phyloP scores from a whole-genome alignment of 2,888 invertebrate genomes.

The Ceraclea dissimilis region DNA sequence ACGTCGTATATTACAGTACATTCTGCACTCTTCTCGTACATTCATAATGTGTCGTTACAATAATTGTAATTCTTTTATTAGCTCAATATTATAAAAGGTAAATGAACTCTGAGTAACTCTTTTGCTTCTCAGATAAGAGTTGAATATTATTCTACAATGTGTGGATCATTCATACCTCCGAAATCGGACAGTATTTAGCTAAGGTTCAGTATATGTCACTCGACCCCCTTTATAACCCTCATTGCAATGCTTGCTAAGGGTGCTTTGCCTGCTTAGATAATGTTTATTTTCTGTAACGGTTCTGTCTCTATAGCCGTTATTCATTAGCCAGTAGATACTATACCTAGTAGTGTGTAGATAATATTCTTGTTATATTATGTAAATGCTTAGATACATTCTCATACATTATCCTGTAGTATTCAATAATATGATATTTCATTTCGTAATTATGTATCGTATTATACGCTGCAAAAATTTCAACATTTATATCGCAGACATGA shows the following conservation, averaged over 20 bases:
- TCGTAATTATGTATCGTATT: neutral
- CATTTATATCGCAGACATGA: slow-evolving; percentile 11
- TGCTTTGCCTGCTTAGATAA: neutral
- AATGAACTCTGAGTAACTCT: neutral
- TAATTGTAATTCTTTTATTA: neutral
- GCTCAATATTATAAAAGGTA: neutral
- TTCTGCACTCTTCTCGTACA: too few species aligned
- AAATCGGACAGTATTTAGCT: neutral
- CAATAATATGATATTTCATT: too few species aligned
- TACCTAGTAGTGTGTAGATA: too few species aligned
- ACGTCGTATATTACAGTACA: slow-evolving; percentile 1
- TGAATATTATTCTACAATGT: neutral
- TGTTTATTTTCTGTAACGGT: slow-evolving; percentile 4
- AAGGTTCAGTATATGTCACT: neutral
- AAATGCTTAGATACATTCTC: too few species aligned
- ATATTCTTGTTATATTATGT: neutral
- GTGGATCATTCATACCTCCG: neutral
- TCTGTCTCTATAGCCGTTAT: neutral
- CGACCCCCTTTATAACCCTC: neutral
- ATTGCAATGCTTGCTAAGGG: neutral
- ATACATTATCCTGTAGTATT: too few species aligned
- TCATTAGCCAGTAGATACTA: neutral
- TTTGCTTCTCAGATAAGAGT: neutral
- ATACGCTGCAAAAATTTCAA: neutral
- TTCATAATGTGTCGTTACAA: neutral